Evolutionary conservation across 2,888 invertebrate species (phyloP).

Genomic region (Philhelius pedissequus): DNA sequence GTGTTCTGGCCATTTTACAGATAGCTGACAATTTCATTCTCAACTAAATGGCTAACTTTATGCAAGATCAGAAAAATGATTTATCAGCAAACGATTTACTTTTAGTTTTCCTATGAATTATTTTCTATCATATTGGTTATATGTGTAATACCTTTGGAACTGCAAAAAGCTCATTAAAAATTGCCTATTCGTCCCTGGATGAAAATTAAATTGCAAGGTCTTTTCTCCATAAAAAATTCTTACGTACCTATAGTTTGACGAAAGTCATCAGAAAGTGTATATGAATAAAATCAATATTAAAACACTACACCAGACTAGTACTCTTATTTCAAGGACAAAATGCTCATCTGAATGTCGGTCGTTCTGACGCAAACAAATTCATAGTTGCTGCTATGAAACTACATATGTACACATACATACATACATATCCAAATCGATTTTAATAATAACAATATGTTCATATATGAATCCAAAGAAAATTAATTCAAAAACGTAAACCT

Average conservation of each 20-base stretch:
- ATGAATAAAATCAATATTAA: constrained; percentile 32
- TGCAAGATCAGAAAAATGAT: no score
- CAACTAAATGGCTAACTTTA: no score
- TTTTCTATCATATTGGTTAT: no score
- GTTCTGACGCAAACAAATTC: neutral
- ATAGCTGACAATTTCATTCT: no score
- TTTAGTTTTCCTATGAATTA: no score
- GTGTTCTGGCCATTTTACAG: no score
- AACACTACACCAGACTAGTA: neutral
- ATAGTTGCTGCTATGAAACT: constrained; percentile 43
- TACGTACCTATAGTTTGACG: neutral
- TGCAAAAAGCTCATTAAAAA: no score
- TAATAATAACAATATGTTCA: neutral
- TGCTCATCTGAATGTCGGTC: constrained; percentile 45
- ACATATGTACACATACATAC: neutral
- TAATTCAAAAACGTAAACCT: constrained; percentile 37
- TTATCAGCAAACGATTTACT: no score
- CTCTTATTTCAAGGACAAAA: constrained; percentile 34
- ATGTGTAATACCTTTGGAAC: no score
- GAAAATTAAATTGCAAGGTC: constrained; percentile 4
- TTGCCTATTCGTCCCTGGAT: neutral
- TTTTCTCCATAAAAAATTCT: neutral
- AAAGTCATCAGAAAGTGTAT: neutral
- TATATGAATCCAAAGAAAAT: neutral
- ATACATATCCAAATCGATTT: constrained; percentile 10